phyloP scores from a whole-genome alignment of 2,797 vertebrate species.

The Gila robusta region DNA sequence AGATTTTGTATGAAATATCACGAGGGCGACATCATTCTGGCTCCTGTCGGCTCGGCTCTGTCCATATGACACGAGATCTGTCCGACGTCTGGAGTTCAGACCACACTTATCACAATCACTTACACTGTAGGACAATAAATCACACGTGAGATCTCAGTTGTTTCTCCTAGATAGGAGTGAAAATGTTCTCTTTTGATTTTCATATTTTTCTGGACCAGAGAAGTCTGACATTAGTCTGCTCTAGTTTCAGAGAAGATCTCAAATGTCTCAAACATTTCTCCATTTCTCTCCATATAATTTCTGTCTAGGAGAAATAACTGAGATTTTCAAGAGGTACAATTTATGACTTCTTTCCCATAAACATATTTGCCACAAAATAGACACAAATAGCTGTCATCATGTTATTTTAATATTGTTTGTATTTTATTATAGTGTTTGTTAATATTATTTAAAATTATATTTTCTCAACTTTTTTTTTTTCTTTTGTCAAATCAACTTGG shows the following conservation, averaged over 20 bases:
- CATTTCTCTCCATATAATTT: not conserved
- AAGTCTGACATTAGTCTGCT: not conserved
- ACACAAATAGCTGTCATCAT: not conserved
- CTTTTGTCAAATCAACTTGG: no score
- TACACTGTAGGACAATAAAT: not conserved
- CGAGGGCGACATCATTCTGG: not conserved
- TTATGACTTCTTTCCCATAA: not conserved
- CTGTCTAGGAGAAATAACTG: not conserved
- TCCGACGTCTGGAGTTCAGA: slow-evolving; percentile 12
- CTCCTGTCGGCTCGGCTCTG: not conserved
- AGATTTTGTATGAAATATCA: slow-evolving; percentile 9
- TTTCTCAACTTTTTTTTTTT: no score
- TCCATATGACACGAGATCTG: slow-evolving; percentile 4
- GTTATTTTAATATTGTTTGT: not conserved
- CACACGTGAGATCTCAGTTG: not conserved
- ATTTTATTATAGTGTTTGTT: no score
- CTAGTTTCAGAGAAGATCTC: no score
- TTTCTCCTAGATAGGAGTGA: not conserved
- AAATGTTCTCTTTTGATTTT: not conserved
- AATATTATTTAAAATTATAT: no score
- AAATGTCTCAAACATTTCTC: not conserved
- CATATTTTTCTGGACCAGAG: not conserved
- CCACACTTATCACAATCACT: not conserved
- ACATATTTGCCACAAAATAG: not conserved
- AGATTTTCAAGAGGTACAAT: no score